A percentile compares a stretch with the other conserved stretches of the same genome.
Conservation (phyloP, 2,888 invertebrate species). For the Phasia obesa region DNA sequence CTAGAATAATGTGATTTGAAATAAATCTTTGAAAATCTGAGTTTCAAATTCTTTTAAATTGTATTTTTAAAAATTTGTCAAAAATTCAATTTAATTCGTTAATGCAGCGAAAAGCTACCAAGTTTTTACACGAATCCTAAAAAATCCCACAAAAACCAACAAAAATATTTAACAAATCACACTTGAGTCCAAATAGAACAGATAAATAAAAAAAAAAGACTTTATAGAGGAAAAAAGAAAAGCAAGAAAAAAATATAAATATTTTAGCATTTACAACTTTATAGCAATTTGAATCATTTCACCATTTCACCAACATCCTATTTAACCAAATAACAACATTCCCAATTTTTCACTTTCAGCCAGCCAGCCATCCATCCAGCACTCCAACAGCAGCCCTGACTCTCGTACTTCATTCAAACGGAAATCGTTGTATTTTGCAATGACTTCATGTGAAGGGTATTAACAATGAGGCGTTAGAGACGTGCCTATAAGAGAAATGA, state of each 20-base stretch:
- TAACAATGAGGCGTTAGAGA: conserved; percentile 50
- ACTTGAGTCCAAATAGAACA: not conserved
- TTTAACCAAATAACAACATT: conserved; percentile 63
- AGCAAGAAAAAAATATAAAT: not conserved
- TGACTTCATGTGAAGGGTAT: conserved; percentile 54
- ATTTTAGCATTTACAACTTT: conserved; percentile 49
- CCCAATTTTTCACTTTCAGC: conserved; percentile 14
- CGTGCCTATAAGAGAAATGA: conserved; percentile 44
- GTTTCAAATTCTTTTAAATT: no score
- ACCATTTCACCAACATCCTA: conserved; percentile 50
- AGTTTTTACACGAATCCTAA: conserved; percentile 2
- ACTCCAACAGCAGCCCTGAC: not conserved
- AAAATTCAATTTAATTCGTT: no score
- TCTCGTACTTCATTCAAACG: conserved; percentile 6
- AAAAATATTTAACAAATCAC: conserved; percentile 36
- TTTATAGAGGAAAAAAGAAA: conserved; percentile 20
- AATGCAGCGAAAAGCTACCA: no score
- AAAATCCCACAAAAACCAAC: not conserved
- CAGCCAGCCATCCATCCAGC: no score
- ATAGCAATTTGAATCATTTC: conserved; percentile 47
- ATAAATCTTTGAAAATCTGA: no score
- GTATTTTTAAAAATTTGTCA: no score
- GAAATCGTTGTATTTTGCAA: conserved; percentile 31
- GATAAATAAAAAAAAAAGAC: not conserved
- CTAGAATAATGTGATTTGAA: no score